Evolutionary conservation across 1,140 invertebrate species (phyloP).

Genomic region (Achatina immaculata): DNA sequence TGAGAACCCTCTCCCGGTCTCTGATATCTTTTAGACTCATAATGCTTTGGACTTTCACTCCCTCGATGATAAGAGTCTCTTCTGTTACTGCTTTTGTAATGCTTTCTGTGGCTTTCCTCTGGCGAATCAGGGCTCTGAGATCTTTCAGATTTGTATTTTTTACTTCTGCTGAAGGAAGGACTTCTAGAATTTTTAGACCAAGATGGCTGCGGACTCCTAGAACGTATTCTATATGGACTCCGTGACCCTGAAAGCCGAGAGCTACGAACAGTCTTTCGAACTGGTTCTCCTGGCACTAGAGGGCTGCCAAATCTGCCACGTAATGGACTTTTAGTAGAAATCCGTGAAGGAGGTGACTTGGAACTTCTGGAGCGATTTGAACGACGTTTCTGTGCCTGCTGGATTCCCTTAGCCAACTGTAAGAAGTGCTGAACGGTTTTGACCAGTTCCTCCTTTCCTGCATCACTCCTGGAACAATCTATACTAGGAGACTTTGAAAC

Average conservation of each 20-base stretch:
- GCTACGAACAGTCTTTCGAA: background rate
- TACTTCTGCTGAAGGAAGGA: background rate
- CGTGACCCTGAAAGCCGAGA: background rate
- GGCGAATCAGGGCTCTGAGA: background rate
- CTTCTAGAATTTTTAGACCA: constrained; percentile 7
- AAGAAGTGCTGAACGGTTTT: constrained; percentile 20
- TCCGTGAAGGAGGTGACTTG: background rate
- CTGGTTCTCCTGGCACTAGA: background rate
- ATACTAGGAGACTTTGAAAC: constrained; percentile 24
- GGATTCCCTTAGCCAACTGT: constrained; percentile 4
- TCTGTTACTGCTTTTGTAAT: background rate
- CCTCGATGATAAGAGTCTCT: background rate
- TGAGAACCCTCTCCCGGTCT: background rate
- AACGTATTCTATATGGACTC: background rate
- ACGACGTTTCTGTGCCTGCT: background rate
- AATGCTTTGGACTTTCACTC: background rate
- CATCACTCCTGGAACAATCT: background rate
- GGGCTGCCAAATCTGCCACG: background rate
- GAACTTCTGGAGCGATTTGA: background rate
- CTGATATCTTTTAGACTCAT: constrained; percentile 9
- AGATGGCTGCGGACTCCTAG: background rate
- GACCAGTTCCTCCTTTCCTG: constrained; percentile 4
- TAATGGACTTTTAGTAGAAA: constrained; percentile 5
- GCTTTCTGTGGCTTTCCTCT: background rate
- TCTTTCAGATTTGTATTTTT: background rate